Percentiles rank a stretch among this genome's conserved stretches.
phyloP scores from a whole-genome alignment of 2,888 invertebrate species.

The Lomographa bimaculata region DNA sequence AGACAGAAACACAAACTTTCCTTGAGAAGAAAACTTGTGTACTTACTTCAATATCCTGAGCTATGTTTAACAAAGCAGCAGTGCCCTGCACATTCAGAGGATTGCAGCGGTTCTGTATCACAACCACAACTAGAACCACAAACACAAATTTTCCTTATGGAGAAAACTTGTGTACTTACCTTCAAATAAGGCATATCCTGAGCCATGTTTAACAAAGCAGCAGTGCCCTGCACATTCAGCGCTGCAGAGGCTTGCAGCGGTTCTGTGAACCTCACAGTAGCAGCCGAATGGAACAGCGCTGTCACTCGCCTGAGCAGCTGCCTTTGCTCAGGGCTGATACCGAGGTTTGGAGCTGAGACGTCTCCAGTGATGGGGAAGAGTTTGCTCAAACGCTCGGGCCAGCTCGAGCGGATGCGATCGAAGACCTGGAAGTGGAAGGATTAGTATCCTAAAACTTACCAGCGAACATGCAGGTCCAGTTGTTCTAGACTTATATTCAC shows the following conservation, averaged over 20 bases:
- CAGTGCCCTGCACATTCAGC: conserved; percentile 95
- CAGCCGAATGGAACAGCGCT: conserved; percentile 97
- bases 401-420: conserved; percentile 85
- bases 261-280: conserved; percentile 97
- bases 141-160: too few species aligned
- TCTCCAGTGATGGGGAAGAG: conserved; percentile 89
- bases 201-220: conserved; percentile 92
- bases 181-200: conserved; percentile 90
- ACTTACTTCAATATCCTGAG: conserved; percentile 92
- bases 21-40: too few species aligned
- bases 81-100: conserved; percentile 96
- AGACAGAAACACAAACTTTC: too few species aligned
- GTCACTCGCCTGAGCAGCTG: conserved; percentile 87
- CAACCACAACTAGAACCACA: too few species aligned
- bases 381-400: conserved; percentile 87
- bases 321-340: conserved; percentile 87
- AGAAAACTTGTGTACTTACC: too few species aligned
- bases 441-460: too few species aligned
- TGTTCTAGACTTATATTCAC: too few species aligned
- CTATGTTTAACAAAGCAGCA: conserved; percentile 91
- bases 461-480: too few species aligned
- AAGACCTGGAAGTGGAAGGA: conserved; percentile 82
- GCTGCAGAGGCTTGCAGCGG: conserved; percentile 93
- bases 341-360: conserved; percentile 87
- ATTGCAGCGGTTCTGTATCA: conserved; percentile 95